phyloP scores from a whole-genome alignment of 2,888 invertebrate species.

The Rhorus exstirpatorius region DNA sequence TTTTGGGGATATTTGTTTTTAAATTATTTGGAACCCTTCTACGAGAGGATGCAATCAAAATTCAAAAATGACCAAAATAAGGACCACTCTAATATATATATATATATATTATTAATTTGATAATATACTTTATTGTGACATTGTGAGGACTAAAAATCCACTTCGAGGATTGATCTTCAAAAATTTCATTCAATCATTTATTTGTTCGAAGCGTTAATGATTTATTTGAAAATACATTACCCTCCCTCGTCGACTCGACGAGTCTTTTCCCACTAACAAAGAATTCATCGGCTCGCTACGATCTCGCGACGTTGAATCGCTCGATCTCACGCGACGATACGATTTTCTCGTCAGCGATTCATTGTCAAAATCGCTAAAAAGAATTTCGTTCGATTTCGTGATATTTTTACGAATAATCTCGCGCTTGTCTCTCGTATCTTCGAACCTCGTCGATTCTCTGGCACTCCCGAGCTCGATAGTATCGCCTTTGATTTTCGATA shows the following conservation, averaged over 20 bases:
- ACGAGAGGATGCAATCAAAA: no score
- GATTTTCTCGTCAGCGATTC: background rate
- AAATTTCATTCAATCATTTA: no score
- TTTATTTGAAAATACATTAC: background rate
- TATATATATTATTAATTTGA: no score
- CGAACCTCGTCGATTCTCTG: conserved; percentile 1
- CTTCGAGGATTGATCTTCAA: no score
- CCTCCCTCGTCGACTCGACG: conserved; percentile 14
- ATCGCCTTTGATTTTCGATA: conserved; percentile 49
- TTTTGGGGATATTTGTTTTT: no score
- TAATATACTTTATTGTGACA: no score
- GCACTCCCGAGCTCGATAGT: conserved; percentile 18
- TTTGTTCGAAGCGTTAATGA: no score
- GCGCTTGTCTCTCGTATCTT: background rate
- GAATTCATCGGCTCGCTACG: conserved; percentile 19
- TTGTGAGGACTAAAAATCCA: no score
- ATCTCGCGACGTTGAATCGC: background rate
- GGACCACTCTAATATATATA: no score
- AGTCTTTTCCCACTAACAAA: background rate
- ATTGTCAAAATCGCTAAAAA: background rate
- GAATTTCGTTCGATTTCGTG: background rate
- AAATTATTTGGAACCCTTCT: no score
- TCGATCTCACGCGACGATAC: background rate
- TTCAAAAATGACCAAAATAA: no score
- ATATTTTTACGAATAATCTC: background rate